A percentile compares a stretch with the other conserved stretches of the same genome.
Conservation (phyloP, 2,797 vertebrate genomes). For the Chelonia mydas region DNA sequence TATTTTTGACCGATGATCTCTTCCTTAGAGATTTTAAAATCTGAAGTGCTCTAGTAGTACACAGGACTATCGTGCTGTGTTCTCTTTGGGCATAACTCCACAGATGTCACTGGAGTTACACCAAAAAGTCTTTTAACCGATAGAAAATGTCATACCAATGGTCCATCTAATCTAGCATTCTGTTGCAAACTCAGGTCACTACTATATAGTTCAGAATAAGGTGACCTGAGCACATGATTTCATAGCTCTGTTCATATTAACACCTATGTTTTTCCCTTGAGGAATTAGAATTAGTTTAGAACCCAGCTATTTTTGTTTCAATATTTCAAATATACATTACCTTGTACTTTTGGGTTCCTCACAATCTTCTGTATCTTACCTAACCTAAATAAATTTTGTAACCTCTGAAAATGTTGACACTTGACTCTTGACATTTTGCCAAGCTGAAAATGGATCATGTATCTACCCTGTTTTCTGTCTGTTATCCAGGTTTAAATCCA, state of each 20-base stretch:
- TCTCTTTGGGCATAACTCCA: background rate
- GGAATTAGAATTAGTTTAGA: background rate
- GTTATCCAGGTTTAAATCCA: background rate
- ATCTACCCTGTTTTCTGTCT: background rate
- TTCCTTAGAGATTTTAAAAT: constrained; percentile 1
- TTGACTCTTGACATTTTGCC: background rate
- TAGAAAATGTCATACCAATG: background rate
- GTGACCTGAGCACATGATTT: too few relatives aligned
- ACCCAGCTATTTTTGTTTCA: background rate
- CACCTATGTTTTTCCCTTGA: background rate
- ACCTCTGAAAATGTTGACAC: background rate
- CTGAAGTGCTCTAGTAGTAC: fast-evolving
- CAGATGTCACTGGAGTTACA: fast-evolving
- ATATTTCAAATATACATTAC: background rate
- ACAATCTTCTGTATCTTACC: background rate
- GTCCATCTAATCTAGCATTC: background rate
- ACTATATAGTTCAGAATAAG: background rate
- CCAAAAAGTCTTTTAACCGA: background rate
- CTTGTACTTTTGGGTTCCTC: background rate
- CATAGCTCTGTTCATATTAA: too few relatives aligned
- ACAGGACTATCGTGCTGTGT: background rate
- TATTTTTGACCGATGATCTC: background rate
- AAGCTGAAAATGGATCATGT: background rate
- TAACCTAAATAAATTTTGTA: background rate
- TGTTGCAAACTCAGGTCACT: background rate